Percentiles rank a stretch among this genome's conserved stretches.
Conservation (phyloP, 1,140 invertebrate species). For the Linepithema humile region DNA sequence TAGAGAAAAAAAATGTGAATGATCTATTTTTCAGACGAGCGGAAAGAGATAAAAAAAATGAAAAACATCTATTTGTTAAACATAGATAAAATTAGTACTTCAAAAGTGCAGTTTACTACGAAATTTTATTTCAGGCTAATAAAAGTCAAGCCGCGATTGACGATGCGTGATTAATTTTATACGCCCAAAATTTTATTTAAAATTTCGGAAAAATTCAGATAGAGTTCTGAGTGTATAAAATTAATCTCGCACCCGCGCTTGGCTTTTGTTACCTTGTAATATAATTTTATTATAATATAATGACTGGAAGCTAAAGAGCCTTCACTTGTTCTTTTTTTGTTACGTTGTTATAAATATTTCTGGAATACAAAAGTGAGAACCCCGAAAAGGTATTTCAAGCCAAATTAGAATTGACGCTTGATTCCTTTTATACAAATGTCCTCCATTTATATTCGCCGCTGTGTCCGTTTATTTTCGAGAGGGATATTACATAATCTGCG, state of each 20-base stretch:
- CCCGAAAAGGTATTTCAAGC: neutral
- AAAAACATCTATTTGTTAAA: neutral
- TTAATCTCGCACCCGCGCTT: no score
- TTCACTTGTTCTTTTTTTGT: no score
- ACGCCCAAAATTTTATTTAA: no score
- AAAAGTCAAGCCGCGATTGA: no score
- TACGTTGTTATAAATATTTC: neutral
- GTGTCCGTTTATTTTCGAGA: slow-evolving; percentile 28
- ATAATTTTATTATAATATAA: neutral
- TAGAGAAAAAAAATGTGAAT: neutral
- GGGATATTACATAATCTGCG: slow-evolving; percentile 32
- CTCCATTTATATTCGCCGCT: slow-evolving; percentile 18
- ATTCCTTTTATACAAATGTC: neutral
- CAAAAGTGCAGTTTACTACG: no score
- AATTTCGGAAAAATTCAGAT: no score
- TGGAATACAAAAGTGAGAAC: neutral
- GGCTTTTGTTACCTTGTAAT: no score
- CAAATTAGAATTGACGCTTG: neutral
- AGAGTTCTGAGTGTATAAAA: no score
- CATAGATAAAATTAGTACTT: no score
- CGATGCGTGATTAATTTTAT: neutral
- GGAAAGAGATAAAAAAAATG: neutral
- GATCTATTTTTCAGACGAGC: no score
- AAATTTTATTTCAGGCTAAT: no score
- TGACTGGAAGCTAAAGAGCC: neutral